These are phyloP conservation scores for Calypte anna DNA, from an alignment of 2,113 vertebrate genomes.

Conservation along the genomic window DNA sequence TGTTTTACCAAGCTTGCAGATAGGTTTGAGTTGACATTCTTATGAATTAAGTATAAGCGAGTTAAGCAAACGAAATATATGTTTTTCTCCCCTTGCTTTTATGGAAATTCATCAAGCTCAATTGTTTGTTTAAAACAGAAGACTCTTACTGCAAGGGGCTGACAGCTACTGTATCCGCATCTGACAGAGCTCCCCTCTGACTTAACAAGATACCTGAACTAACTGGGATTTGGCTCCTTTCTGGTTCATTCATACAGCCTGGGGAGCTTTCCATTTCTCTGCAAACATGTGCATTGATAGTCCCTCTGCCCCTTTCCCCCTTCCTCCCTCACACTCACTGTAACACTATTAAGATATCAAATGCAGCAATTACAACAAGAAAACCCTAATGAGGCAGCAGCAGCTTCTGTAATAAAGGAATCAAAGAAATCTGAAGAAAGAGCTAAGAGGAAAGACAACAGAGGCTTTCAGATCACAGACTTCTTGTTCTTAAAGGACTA, in stretches of 20 bases:
- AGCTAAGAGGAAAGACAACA: conserved; percentile 12
- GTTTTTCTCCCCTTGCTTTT: neutral
- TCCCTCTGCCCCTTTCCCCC: conserved; percentile 54
- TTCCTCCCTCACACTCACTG: conserved; percentile 26
- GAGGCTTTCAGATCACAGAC: conserved; percentile 46
- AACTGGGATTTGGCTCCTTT: neutral
- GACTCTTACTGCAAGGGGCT: neutral
- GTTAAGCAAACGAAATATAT: neutral
- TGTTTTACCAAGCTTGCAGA: neutral
- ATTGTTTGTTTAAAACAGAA: neutral
- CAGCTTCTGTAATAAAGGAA: conserved; percentile 64
- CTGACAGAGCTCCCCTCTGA: neutral
- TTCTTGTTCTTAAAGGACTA: conserved; percentile 68
- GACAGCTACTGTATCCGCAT: neutral
- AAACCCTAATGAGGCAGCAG: conserved; percentile 76
- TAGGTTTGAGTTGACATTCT: neutral
- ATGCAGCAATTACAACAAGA: conserved; percentile 72
- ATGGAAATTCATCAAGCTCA: neutral
- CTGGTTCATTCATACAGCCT: neutral
- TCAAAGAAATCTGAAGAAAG: conserved; percentile 62
- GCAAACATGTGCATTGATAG: conserved; percentile 29
- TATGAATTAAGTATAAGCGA: neutral
- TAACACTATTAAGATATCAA: conserved; percentile 79
- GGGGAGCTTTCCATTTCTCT: conserved; percentile 3
- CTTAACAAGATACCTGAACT: neutral